Percentiles rank a stretch among this genome's conserved stretches.
phyloP scores from a whole-genome alignment of 2,888 invertebrate genomes.

The Drosophila setosimentum region DNA sequence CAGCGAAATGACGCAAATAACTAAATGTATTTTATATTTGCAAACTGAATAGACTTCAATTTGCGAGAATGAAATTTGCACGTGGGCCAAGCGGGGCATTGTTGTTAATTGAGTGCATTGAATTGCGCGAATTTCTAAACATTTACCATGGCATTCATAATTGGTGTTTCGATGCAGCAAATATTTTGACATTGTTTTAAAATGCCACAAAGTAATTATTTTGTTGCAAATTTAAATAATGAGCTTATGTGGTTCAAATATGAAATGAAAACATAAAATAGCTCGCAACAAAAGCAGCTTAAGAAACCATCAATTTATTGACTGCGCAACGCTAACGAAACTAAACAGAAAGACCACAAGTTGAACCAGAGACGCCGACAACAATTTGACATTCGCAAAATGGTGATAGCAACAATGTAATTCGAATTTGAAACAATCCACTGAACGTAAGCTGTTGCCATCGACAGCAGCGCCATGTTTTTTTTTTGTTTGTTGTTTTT shows the following conservation, averaged over 20 bases:
- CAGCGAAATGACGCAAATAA: not conserved
- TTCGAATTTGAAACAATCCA: slow-evolving; percentile 30
- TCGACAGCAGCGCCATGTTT: slow-evolving; percentile 15
- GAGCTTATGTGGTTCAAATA: slow-evolving; percentile 17
- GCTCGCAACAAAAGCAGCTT: slow-evolving; percentile 24
- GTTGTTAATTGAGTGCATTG: slow-evolving; percentile 45
- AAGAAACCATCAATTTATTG: slow-evolving; percentile 15
- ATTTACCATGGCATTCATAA: slow-evolving; percentile 20
- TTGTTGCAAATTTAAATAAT: not conserved
- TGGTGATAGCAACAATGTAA: slow-evolving; percentile 28
- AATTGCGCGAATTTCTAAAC: slow-evolving; percentile 24
- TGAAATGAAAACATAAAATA: slow-evolving; percentile 2
- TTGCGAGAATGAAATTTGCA: slow-evolving; percentile 33
- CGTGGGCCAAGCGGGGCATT: slow-evolving; percentile 7
- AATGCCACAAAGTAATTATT: not conserved
- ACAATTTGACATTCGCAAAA: slow-evolving; percentile 16
- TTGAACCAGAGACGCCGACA: slow-evolving; percentile 8
- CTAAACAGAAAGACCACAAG: not conserved
- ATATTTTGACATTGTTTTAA: slow-evolving; percentile 1
- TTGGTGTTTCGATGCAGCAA: slow-evolving; percentile 16
- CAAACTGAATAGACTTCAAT: slow-evolving; percentile 48
- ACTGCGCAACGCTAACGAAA: slow-evolving; percentile 13
- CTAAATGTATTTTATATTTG: slow-evolving; percentile 24
- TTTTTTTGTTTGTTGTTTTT: not conserved
- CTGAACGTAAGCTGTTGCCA: slow-evolving; percentile 21